Evolutionary conservation across 2,797 vertebrate genomes (phyloP).

Genomic region (Fistularia commersonii): DNA sequence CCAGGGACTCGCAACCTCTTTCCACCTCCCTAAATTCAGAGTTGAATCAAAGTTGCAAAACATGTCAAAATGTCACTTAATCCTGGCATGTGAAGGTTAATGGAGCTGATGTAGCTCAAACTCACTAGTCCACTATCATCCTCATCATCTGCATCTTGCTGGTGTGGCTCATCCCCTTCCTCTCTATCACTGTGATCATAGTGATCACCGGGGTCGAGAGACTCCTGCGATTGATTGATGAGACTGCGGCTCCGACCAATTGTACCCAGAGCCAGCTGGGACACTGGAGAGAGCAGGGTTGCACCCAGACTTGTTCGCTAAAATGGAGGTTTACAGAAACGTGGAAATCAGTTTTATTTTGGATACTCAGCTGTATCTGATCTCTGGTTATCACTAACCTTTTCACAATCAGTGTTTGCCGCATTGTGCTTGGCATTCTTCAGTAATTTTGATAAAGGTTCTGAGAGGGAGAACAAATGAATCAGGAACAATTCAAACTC

Average conservation of each 20-base stretch:
- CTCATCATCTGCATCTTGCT: constrained; percentile 84
- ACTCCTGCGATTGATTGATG: constrained; percentile 79
- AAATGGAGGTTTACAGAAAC: constrained; percentile 2
- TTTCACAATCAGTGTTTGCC: constrained; percentile 69
- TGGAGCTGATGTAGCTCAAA: background rate
- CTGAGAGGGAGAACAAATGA: constrained; percentile 59
- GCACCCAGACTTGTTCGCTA: constrained; percentile 79
- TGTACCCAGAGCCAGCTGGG: constrained; percentile 75
- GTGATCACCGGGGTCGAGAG: constrained; percentile 75
- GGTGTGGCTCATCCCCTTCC: constrained; percentile 69
- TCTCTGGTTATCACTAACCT: constrained; percentile 43
- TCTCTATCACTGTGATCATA: constrained; percentile 80
- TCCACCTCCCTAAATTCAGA: constrained; percentile 62
- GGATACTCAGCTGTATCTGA: background rate
- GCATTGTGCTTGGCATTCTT: constrained; percentile 89
- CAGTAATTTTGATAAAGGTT: constrained; percentile 88
- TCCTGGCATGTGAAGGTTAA: background rate
- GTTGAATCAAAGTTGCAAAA: constrained; percentile 5
- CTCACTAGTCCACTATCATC: constrained; percentile 83
- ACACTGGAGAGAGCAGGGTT: constrained; percentile 77
- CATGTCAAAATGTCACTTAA: background rate
- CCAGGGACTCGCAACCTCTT: constrained; percentile 80
- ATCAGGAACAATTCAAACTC: background rate
- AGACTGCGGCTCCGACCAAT: constrained; percentile 77
- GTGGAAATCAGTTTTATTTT: background rate